A percentile compares a stretch with the other conserved stretches of the same genome.
Evolutionary conservation across 2,888 invertebrate species (phyloP).

Genomic region (Caenorhabditis sulstoni): DNA sequence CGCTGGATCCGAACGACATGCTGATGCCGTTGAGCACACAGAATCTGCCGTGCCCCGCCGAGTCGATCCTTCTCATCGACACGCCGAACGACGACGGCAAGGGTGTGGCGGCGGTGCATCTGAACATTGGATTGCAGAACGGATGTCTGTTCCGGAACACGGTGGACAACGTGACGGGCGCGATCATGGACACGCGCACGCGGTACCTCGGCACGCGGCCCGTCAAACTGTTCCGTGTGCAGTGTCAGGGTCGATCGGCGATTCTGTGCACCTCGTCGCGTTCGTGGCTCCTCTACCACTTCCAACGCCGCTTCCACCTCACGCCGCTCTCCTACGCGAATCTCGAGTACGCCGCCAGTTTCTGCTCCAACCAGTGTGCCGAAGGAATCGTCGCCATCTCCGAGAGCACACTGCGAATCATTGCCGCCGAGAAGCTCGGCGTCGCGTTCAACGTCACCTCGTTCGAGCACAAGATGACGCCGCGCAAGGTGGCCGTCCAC

Average conservation of each 20-base stretch:
- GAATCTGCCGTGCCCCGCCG: slow-evolving; percentile 94
- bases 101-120: slow-evolving; percentile 75
- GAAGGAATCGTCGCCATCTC: slow-evolving; percentile 99
- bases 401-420: slow-evolving; percentile 93
- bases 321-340: slow-evolving; percentile 87
- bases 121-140: slow-evolving; percentile 89
- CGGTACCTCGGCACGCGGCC: slow-evolving; percentile 96
- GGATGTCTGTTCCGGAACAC: slow-evolving; percentile 88
- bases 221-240: slow-evolving; percentile 95
- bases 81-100: slow-evolving; percentile 80
- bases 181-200: slow-evolving; percentile 95
- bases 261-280: slow-evolving; percentile 96
- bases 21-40: slow-evolving; percentile 87
- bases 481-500: slow-evolving; percentile 89
- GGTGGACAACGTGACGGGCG: slow-evolving; percentile 95
- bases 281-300: slow-evolving; percentile 98
- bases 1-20: slow-evolving; percentile 94
- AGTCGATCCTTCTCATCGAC: slow-evolving; percentile 96
- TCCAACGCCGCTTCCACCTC: slow-evolving; percentile 88
- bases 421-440: slow-evolving; percentile 97
- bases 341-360: slow-evolving; percentile 96
- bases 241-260: slow-evolving; percentile 96
- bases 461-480: slow-evolving; percentile 94
- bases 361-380: slow-evolving; percentile 95
- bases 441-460: slow-evolving; percentile 96